phyloP scores from a whole-genome alignment of 1,140 invertebrate species.

The Wasmannia auropunctata region DNA sequence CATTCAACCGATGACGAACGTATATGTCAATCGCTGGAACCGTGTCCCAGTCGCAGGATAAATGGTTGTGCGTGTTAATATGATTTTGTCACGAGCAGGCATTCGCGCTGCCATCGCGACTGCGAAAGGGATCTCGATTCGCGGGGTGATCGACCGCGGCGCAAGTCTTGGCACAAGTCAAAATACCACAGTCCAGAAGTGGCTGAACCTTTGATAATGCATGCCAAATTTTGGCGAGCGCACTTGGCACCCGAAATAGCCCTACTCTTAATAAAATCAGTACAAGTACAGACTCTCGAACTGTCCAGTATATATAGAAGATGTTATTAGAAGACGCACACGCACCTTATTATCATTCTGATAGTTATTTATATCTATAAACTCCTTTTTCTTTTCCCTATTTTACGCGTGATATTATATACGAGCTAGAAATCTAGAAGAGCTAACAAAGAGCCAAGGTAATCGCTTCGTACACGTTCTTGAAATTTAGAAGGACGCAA shows the following conservation, averaged over 20 bases:
- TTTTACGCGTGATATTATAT: slow-evolving; percentile 6
- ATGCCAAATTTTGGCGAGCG: slow-evolving; percentile 33
- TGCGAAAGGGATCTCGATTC: slow-evolving; percentile 5
- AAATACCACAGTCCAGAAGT: slow-evolving; percentile 7
- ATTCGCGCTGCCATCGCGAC: neutral
- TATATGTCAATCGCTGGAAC: slow-evolving; percentile 42
- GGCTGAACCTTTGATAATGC: neutral
- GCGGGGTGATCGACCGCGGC: slow-evolving; percentile 32
- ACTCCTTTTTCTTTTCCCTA: neutral
- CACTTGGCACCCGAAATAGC: neutral
- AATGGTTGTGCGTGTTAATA: slow-evolving; percentile 20
- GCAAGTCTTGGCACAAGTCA: slow-evolving; percentile 49
- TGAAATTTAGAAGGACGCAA: slow-evolving; percentile 33
- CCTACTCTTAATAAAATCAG: slow-evolving; percentile 12
- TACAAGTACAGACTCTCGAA: neutral
- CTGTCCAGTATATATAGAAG: neutral
- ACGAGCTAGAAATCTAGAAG: neutral
- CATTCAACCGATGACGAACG: slow-evolving; percentile 34
- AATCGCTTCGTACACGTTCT: neutral
- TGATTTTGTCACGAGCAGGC: slow-evolving; percentile 20
- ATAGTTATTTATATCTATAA: neutral
- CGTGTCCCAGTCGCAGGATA: neutral
- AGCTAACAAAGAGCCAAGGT: neutral
- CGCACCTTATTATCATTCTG: neutral
- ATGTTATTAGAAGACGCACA: neutral